These are phyloP conservation scores for Myotis brandtii DNA, from an alignment of 2,113 vertebrate species.

Conservation along the genomic window DNA sequence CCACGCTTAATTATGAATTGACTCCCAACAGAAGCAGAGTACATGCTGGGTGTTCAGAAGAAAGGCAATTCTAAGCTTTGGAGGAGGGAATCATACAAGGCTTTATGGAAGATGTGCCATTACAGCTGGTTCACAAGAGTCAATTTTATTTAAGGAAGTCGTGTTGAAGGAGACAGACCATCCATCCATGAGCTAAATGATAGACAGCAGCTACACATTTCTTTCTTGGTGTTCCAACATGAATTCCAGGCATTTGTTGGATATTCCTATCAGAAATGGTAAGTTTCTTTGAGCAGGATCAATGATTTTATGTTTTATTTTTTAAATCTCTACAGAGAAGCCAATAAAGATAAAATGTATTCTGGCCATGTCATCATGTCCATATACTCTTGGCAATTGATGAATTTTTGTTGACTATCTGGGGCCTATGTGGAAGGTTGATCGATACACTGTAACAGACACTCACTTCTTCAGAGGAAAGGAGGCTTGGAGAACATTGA, in stretches of 20 bases:
- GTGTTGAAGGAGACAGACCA: background rate
- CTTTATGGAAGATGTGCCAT: background rate
- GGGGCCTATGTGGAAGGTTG: background rate
- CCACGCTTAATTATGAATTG: background rate
- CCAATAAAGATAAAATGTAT: slow-evolving; percentile 40
- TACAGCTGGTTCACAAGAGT: background rate
- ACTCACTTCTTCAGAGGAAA: background rate
- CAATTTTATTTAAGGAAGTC: background rate
- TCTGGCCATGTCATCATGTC: too few relatives aligned
- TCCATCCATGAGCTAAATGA: background rate
- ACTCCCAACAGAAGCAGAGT: background rate
- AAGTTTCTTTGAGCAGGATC: slow-evolving; percentile 35
- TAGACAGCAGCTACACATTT: background rate
- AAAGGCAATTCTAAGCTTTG: background rate
- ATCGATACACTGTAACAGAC: background rate
- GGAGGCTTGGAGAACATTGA: background rate
- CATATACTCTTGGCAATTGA: too few relatives aligned
- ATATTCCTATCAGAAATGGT: background rate
- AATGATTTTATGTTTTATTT: slow-evolving; percentile 50
- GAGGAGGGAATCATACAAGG: background rate
- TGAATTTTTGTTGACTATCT: background rate
- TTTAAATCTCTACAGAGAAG: slow-evolving; percentile 41
- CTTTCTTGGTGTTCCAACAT: slow-evolving; percentile 7
- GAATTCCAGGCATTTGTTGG: slow-evolving; percentile 48
- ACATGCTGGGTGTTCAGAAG: background rate